Evolutionary conservation across 1,140 invertebrate genomes (phyloP), one percentile per base, ranked within the genome.

Genomic region (Megalonaias nervosa): DNA sequence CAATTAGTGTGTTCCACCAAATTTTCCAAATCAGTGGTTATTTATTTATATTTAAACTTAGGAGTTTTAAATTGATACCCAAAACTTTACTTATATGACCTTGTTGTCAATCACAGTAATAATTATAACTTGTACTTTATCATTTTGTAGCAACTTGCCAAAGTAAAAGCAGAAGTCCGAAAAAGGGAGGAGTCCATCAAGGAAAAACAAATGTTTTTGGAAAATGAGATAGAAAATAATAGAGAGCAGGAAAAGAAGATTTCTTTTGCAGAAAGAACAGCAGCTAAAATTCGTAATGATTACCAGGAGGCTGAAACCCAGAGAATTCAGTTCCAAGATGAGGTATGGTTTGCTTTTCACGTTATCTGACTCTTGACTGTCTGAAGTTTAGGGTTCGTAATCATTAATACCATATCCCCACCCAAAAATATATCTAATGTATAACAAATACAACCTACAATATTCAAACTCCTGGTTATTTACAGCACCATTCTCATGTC

Each of bases 171-270:
- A 5, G 89, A 90, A 72, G 86, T 90, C 17, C 81, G 85, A 31
- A 84, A 83, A 26, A 60, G 84, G 19, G 86, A 90, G 68, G 89
- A 90, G 55, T 81, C 71, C 2, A 88, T 90, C 55, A 86, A 86
- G 70, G 89, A 91, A 61, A 91, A 89, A 77, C 81, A 86, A 68
- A 85, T 89, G 79, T 91, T 91, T 75, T 77, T 89, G 48, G 89
- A 91, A 3, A 87, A 87, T 79, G 87, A 90, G 77, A 82, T 83
- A n/a, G 86, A 89, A n/a, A 90, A 89, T 71, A 91, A 91, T 73
- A 77, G 81, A 68, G 89, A 91, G 68, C 83, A 87, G 62, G 89
- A 91, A 55, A 88, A 89, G 79, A 88, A 88, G 68, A 91, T 91
- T 14, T 86, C 84, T 48, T 66, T 87, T n/a, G 85, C 86, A 12